These are phyloP conservation scores for Drosophila subsilvestris DNA, from an alignment of 2,888 invertebrate species.

Conservation along the genomic window DNA sequence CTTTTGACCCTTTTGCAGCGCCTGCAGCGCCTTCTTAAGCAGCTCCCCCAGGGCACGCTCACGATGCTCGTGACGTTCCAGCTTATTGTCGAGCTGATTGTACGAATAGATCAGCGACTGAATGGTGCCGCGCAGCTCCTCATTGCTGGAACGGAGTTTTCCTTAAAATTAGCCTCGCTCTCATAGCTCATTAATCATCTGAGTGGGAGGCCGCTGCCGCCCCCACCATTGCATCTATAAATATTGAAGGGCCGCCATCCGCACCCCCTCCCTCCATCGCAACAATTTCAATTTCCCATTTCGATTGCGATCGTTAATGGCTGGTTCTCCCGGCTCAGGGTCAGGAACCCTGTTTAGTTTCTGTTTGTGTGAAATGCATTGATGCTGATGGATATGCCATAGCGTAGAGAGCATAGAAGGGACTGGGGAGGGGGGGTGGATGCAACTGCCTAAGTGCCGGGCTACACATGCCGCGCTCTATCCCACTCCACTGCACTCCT, in stretches of 20 bases:
- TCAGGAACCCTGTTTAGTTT: slow-evolving; percentile 72
- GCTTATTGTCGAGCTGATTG: slow-evolving; percentile 91
- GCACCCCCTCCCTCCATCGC: not conserved
- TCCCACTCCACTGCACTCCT: slow-evolving; percentile 22
- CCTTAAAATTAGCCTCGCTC: slow-evolving; percentile 42
- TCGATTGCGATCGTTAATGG: slow-evolving; percentile 34
- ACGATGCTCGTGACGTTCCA: slow-evolving; percentile 93
- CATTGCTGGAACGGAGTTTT: slow-evolving; percentile 65
- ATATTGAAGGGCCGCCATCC: slow-evolving; percentile 27
- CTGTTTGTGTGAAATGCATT: slow-evolving; percentile 62
- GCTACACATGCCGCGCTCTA: slow-evolving; percentile 41
- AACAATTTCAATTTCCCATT: slow-evolving; percentile 6
- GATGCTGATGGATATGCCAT: slow-evolving; percentile 64
- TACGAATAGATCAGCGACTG: slow-evolving; percentile 92
- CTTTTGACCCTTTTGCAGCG: slow-evolving; percentile 90
- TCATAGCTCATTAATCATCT: slow-evolving; percentile 52
- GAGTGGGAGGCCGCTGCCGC: slow-evolving; percentile 28
- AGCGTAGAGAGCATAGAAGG: slow-evolving; percentile 4
- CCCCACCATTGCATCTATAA: slow-evolving; percentile 50
- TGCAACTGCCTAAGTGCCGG: slow-evolving; percentile 38
- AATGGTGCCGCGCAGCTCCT: slow-evolving; percentile 88
- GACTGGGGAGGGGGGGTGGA: slow-evolving; percentile 7
- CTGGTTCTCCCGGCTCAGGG: slow-evolving; percentile 59
- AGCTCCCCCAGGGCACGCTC: slow-evolving; percentile 92
- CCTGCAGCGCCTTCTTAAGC: slow-evolving; percentile 89